Base-by-base conservation (phyloP, 2,797 vertebrate species). In the Atherinosoma microstoma region DNA sequence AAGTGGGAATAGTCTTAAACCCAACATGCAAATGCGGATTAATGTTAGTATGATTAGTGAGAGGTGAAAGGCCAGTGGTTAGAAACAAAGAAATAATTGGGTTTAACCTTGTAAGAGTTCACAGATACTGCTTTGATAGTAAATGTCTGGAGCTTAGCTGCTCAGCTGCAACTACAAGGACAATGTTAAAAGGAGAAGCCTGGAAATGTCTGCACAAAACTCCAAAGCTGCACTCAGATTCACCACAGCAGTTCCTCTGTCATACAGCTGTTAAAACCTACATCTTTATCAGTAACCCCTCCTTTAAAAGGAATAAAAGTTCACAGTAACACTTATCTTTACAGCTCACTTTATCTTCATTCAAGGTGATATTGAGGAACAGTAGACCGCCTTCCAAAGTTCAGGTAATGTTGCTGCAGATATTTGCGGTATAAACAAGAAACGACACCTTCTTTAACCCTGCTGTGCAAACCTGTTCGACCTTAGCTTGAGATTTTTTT, bases 351-450 rank as follows among this genome's bases (percentile, higher is more conserved):
- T 66, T 65, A 73, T 81, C 68, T 58, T 29, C 4, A 32, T 2
- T 22, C 76, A 90, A 90, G 82, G 87, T 89, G 85, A 84, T 79
- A 72, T 38, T 58, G 66, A 78, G 64, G 47, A 70, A 27, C 2
- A 24, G 16, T 1, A 29, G 49, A 58, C 65, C 70, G 56, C 30
- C 60, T 60, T 86, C 60, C 75, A 83, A 82, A 65, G 75, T 64
- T 35, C 73, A 76, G 47, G 47, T 62, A 47, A 66, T 9, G 64
- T 2, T 24, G 36, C 24, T 49, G 65, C 3, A 67, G 64, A 68
- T 86, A 84, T 92, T 86, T 86, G 36, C 4, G 76, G 60, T 86
- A 64, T 27, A 83, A 83, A 91, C 88, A 84, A 12, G 8, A 66
- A 78, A 59, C 49, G 51, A 13, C 34, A 58, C 1, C 34, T 60